phyloP scores from a whole-genome alignment of 2,113 vertebrate genomes.

The Panthera uncia region DNA sequence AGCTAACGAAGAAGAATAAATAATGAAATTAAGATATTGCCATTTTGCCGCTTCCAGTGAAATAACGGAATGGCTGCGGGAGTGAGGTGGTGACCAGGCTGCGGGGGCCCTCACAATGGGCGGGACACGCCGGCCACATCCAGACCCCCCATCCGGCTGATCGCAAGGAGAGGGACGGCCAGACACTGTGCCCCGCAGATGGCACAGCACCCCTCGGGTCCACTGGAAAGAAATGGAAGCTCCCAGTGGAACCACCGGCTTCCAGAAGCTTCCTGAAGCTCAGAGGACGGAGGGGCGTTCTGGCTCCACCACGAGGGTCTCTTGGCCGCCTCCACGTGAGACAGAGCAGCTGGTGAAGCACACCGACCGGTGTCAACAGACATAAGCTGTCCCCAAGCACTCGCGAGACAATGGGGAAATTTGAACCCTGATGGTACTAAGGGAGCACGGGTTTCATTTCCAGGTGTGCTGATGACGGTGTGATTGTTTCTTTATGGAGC shows the following conservation, averaged over 20 bases:
- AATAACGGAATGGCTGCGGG: fast-evolving
- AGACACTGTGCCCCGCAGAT: background rate
- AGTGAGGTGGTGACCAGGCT: no score
- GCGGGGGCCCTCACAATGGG: fast-evolving
- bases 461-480: no score
- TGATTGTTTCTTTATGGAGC: background rate
- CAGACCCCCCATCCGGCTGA: background rate
- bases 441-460: background rate
- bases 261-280: background rate
- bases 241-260: background rate
- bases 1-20: background rate
- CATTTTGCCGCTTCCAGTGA: background rate
- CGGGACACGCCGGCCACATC: background rate
- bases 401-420: background rate
- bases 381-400: background rate
- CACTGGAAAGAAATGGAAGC: background rate
- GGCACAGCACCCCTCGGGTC: background rate
- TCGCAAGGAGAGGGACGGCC: background rate
- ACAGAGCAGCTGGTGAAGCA: background rate
- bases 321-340: background rate
- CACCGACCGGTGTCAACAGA: no score
- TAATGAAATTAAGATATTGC: background rate
- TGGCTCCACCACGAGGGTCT: background rate
- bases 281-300: background rate
- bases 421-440: background rate